Evolutionary conservation across 2,113 vertebrate species (phyloP).

Genomic region (Alectura lathami): DNA sequence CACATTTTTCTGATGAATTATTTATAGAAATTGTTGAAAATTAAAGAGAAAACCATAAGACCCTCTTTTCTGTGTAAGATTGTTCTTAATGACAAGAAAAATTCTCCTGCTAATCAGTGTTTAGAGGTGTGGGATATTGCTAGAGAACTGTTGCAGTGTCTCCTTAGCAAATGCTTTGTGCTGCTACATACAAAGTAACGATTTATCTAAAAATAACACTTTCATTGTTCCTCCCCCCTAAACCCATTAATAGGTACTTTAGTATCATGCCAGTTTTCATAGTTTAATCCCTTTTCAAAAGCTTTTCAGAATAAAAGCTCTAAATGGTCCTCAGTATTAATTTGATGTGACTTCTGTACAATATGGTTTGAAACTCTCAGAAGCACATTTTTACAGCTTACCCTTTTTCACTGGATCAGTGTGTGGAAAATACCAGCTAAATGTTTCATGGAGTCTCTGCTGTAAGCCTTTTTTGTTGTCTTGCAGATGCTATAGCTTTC

Average conservation of each 20-base stretch:
- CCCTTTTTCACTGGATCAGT: conserved; percentile 82
- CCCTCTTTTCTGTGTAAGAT: conserved; percentile 45
- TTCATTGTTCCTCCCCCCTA: conserved; percentile 81
- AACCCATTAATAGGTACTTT: conserved; percentile 94
- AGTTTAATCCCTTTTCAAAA: conserved; percentile 99
- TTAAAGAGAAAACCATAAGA: conserved; percentile 46
- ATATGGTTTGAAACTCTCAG: conserved; percentile 91
- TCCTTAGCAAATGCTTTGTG: conserved; percentile 76
- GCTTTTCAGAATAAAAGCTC: conserved; percentile 94
- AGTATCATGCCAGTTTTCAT: conserved; percentile 98
- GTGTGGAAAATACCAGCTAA: conserved; percentile 85
- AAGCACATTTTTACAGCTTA: conserved; percentile 87
- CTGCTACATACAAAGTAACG: conserved; percentile 79
- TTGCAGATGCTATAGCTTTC: conserved; percentile 47
- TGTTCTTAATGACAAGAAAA: conserved; percentile 60
- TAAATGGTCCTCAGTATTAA: conserved; percentile 99
- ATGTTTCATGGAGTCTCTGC: conserved; percentile 82
- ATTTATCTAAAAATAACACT: conserved; percentile 86
- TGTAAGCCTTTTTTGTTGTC: conserved; percentile 81
- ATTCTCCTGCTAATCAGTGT: conserved; percentile 56
- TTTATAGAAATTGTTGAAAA: conserved; percentile 35
- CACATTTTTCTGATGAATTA: conserved; percentile 45
- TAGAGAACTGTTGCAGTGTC: conserved; percentile 58
- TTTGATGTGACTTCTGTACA: conserved; percentile 99
- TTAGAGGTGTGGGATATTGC: conserved; percentile 61